Conservation (phyloP, 2,888 invertebrate species). For the Drosophila percnosoma region DNA sequence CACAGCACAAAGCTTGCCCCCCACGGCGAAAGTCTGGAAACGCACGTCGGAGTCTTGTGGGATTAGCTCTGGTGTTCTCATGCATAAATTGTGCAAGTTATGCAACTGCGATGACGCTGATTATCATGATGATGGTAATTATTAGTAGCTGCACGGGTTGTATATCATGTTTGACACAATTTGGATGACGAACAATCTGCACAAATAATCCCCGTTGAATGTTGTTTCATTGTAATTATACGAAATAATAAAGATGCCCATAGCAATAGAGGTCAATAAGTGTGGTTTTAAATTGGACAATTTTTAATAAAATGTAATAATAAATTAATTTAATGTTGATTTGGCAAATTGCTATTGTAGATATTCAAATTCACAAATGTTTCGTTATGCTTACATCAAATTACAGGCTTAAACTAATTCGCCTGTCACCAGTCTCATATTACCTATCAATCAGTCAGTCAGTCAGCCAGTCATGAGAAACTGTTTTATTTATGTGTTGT, state of each 20-base stretch:
- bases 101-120: constrained; percentile 31
- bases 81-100: constrained; percentile 74
- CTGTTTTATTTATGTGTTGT: not conserved
- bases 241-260: not conserved
- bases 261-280: not conserved
- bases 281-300: not conserved
- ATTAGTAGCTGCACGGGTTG: constrained; percentile 16
- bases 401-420: not conserved
- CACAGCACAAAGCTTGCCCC: not conserved
- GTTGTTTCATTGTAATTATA: not conserved
- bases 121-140: constrained; percentile 5
- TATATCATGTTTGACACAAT: not conserved
- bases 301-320: not conserved
- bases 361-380: not conserved
- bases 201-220: not conserved
- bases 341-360: not conserved
- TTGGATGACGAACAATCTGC: not conserved
- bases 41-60: constrained; percentile 62
- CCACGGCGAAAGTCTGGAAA: constrained; percentile 44
- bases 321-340: not conserved
- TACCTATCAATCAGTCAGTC: not conserved
- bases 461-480: not conserved
- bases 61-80: constrained; percentile 67
- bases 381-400: not conserved
- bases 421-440: not conserved